A percentile compares a stretch with the other conserved stretches of the same genome.
Evolutionary conservation across 2,888 invertebrate species (phyloP).

Genomic region (Trissolcus japonicus): DNA sequence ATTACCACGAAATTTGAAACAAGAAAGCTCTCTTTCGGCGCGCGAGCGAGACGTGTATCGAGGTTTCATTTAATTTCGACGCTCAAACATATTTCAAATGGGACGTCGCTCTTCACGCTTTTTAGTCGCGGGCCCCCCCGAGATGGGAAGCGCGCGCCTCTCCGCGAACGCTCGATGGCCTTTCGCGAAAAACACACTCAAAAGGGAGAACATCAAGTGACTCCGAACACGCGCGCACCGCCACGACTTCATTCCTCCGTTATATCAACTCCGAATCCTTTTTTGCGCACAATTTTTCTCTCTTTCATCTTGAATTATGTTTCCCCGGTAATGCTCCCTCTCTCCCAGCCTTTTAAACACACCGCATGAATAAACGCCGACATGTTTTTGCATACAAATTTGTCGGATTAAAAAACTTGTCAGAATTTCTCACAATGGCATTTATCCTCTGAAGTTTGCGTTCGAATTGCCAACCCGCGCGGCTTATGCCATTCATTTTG

Average conservation of each 20-base stretch:
- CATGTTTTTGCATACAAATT: background rate
- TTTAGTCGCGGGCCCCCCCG: conserved; percentile 55
- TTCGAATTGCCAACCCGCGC: too few species aligned
- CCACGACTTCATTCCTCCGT: conserved; percentile 8
- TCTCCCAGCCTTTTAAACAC: background rate
- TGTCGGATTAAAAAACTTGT: conserved; percentile 1
- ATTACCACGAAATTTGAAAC: conserved; percentile 50
- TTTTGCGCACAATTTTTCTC: conserved; percentile 4
- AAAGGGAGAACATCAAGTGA: conserved; percentile 6
- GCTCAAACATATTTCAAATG: conserved; percentile 54
- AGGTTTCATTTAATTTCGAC: conserved; percentile 54
- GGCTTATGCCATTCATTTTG: too few species aligned
- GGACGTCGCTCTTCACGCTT: conserved; percentile 59
- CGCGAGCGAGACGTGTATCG: conserved; percentile 49
- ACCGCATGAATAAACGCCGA: too few species aligned
- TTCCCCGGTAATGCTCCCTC: background rate
- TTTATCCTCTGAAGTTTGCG: too few species aligned
- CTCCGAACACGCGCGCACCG: conserved; percentile 8
- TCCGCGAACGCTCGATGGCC: conserved; percentile 44
- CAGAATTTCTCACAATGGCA: background rate
- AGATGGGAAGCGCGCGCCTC: conserved; percentile 25
- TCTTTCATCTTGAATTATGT: conserved; percentile 8
- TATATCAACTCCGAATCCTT: conserved; percentile 10
- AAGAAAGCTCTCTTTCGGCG: conserved; percentile 40
- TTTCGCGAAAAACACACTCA: conserved; percentile 22